These are phyloP conservation scores for Ctenopoma kingsleyae DNA, from an alignment of 2,797 vertebrate species.

Conservation along the genomic window DNA sequence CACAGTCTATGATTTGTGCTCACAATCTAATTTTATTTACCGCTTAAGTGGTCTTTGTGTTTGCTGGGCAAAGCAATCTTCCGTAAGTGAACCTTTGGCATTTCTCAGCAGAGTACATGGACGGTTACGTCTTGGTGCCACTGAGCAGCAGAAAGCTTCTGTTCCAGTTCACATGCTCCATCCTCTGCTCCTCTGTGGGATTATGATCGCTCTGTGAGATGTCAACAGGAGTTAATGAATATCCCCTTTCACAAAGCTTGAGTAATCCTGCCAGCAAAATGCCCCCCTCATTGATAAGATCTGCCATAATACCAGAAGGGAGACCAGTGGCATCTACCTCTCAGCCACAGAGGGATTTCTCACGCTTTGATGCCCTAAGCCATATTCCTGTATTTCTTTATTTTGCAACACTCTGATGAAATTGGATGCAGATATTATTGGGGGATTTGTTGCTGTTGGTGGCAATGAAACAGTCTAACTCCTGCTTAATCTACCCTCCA, in stretches of 20 bases:
- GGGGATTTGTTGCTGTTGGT: constrained; percentile 74
- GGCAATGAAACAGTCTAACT: constrained; percentile 70
- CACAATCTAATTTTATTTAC: constrained; percentile 55
- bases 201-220: constrained; percentile 77
- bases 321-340: constrained; percentile 70
- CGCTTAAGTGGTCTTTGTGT: constrained; percentile 50
- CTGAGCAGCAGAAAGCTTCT: constrained; percentile 50
- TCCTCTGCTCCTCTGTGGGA: constrained; percentile 67
- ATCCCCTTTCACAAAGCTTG: constrained; percentile 76
- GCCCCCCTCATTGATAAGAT: constrained; percentile 78
- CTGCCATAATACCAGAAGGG: constrained; percentile 71
- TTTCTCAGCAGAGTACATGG: constrained; percentile 38
- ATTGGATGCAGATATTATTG: constrained; percentile 79
- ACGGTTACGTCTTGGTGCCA: constrained; percentile 32
- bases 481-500: constrained; percentile 73
- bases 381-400: constrained; percentile 72
- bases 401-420: constrained; percentile 68
- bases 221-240: constrained; percentile 84
- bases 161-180: constrained; percentile 59
- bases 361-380: constrained; percentile 76
- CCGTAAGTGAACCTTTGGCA: constrained; percentile 53
- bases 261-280: constrained; percentile 81
- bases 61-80: constrained; percentile 49
- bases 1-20: constrained; percentile 14
- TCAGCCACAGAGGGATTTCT: constrained; percentile 76